These are phyloP conservation scores for Heterotis niloticus DNA, from an alignment of 2,113 vertebrate genomes.

Conservation along the genomic window DNA sequence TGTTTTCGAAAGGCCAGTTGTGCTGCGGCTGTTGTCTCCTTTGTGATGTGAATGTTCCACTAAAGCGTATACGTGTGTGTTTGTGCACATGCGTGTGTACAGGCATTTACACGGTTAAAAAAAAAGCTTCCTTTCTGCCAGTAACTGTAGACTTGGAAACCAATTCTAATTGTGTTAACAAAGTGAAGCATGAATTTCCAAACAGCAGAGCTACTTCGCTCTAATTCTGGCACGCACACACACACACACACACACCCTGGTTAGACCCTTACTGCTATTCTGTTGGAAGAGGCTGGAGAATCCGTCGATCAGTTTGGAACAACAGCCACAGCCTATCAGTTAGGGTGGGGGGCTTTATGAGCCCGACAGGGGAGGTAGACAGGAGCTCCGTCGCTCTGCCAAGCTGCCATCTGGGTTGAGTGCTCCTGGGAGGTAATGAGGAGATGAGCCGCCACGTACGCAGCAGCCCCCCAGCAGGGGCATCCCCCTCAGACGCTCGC, in stretches of 20 bases:
- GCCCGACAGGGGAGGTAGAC: constrained; percentile 15
- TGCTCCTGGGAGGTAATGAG: constrained; percentile 57
- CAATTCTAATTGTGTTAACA: not conserved
- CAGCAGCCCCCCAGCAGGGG: constrained; percentile 45
- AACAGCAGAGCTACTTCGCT: too few relatives aligned
- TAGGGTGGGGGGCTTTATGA: not conserved
- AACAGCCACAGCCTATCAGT: not conserved
- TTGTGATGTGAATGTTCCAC: too few relatives aligned
- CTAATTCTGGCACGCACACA: too few relatives aligned
- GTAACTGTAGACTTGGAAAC: not conserved
- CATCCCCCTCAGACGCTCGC: constrained; percentile 22
- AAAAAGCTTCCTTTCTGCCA: not conserved
- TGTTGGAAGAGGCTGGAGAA: not conserved
- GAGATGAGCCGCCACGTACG: constrained; percentile 55
- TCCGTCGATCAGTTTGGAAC: not conserved
- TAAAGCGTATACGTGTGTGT: not conserved
- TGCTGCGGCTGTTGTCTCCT: not conserved
- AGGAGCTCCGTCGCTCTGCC: constrained; percentile 48
- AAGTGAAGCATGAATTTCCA: not conserved
- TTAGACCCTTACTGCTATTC: too few relatives aligned
- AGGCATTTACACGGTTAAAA: not conserved
- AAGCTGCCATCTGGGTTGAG: constrained; percentile 61
- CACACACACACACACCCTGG: too few relatives aligned
- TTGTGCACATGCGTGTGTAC: not conserved
- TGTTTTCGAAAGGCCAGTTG: not conserved